A percentile compares a stretch with the other conserved stretches of the same genome.
Evolutionary conservation across 2,797 vertebrate species (phyloP).

Genomic region (Streptopelia turtur): DNA sequence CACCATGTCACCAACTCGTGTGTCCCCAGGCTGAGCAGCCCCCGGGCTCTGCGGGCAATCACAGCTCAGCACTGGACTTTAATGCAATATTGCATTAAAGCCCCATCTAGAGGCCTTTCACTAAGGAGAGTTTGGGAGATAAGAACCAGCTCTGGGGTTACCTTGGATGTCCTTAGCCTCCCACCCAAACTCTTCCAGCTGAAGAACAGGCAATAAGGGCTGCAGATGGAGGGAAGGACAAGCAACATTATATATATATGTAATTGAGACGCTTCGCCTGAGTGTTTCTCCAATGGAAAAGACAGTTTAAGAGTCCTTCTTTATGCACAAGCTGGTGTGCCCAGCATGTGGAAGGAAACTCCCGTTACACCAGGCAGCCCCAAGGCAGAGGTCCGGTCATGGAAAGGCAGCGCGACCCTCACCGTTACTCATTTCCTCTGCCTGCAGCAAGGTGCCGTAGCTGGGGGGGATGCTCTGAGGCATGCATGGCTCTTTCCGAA

Average conservation of each 20-base stretch:
- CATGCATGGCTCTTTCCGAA: neutral
- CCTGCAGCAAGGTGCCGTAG: neutral
- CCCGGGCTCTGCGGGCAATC: rapidly evolving
- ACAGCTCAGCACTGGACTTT: neutral
- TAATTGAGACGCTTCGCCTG: neutral
- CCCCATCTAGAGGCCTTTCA: constrained; percentile 46
- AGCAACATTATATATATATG: rapidly evolving
- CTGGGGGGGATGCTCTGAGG: neutral
- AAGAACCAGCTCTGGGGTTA: neutral
- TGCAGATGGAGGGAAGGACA: rapidly evolving
- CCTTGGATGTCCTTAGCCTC: neutral
- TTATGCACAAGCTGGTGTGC: neutral
- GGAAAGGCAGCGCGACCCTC: neutral
- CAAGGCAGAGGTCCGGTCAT: neutral
- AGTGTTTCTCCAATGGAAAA: neutral
- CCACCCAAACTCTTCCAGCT: neutral
- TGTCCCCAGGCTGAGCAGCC: neutral
- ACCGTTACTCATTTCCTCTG: constrained; percentile 14
- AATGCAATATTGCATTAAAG: constrained; percentile 15
- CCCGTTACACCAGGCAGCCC: neutral
- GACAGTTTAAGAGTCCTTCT: neutral
- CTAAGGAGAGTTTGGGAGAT: neutral
- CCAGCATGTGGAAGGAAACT: constrained; percentile 9
- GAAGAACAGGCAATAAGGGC: neutral
- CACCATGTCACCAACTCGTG: rapidly evolving